Base-by-base conservation (phyloP, 2,888 invertebrate species). In the Pristionchus japonicus region DNA sequence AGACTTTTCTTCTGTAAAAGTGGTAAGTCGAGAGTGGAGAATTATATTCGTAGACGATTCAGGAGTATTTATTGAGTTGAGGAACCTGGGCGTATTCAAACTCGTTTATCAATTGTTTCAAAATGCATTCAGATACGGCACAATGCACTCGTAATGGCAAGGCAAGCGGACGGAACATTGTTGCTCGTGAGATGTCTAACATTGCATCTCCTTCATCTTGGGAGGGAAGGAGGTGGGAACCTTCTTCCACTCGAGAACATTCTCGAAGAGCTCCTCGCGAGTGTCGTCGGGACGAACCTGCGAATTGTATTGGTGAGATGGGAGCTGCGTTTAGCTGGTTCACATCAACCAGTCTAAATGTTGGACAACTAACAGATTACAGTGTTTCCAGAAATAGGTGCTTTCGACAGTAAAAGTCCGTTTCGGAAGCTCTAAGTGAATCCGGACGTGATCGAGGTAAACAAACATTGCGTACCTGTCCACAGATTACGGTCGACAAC, bases 181-280 rank as follows among this genome's bases (percentile, higher is more conserved):
- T 20, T 64, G 67, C 20, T 20, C 13, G 34, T 17, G 17, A 67
- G 34, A 67, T 15, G 20, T 77, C 82, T 83, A 85, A 13, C 85
- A 85, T 40, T 85, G 34, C 85, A 85, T 85, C 11, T 61, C 64
- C 43, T 85, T 88, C 37, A 87, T 87, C 52, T 86, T 89, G 31
- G 86, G 74, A 17, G 88, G 74, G 43, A 86, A 87, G 1, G 82
- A 64, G 40, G 88, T 77, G 31, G 91, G 91, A 40, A 93, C 93
- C 88, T 92, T 92, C 57, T 89, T 88, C 93, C 93, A 93, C 87
- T 92, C 91, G 31, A 93, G 89, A 23, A 93, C 91, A 88, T 91
- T 92, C 88, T 92, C 91, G 64, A 90, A 91, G 13, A 86, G 70
- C 6, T 90, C 87, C 83, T 89, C 88, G 40, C 90, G 88, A 3